These are phyloP conservation scores for Corythornis cristatus DNA, from an alignment of 2,113 vertebrate species.

Conservation along the genomic window DNA sequence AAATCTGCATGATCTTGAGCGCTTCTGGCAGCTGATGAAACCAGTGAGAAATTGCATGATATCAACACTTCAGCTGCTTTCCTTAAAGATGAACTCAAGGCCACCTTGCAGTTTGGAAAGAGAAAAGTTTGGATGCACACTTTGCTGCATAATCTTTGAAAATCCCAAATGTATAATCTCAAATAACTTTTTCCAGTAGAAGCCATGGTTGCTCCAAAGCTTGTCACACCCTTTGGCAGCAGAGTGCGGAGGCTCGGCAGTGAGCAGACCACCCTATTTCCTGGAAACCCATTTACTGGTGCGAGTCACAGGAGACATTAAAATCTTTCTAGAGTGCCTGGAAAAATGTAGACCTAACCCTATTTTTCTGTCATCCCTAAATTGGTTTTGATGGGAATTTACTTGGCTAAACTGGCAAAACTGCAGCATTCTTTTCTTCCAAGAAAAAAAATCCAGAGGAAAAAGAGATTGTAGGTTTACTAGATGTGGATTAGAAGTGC, in stretches of 20 bases:
- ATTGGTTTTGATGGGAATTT: neutral
- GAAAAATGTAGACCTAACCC: neutral
- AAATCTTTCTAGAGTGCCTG: neutral
- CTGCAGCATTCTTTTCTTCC: neutral
- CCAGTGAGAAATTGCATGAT: rapidly evolving
- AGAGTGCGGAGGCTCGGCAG: neutral
- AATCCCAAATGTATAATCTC: neutral
- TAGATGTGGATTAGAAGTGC: neutral
- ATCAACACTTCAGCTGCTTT: neutral
- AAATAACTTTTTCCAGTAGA: slow-evolving; percentile 30
- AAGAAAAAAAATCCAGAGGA: neutral
- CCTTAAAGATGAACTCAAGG: neutral
- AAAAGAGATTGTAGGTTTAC: neutral
- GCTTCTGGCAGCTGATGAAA: neutral
- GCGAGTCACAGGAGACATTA: neutral
- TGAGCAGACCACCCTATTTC: slow-evolving; percentile 33
- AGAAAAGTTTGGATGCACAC: neutral
- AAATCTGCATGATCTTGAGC: neutral
- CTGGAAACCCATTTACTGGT: slow-evolving; percentile 38
- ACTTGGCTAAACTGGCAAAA: neutral
- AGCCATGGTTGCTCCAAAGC: neutral
- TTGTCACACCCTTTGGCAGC: slow-evolving; percentile 46
- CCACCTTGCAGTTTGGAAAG: neutral
- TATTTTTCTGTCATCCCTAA: neutral
- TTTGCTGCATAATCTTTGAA: neutral